These are phyloP conservation scores for Cyprinodon brontotheroides DNA, from an alignment of 2,113 vertebrate species.

Conservation along the genomic window DNA sequence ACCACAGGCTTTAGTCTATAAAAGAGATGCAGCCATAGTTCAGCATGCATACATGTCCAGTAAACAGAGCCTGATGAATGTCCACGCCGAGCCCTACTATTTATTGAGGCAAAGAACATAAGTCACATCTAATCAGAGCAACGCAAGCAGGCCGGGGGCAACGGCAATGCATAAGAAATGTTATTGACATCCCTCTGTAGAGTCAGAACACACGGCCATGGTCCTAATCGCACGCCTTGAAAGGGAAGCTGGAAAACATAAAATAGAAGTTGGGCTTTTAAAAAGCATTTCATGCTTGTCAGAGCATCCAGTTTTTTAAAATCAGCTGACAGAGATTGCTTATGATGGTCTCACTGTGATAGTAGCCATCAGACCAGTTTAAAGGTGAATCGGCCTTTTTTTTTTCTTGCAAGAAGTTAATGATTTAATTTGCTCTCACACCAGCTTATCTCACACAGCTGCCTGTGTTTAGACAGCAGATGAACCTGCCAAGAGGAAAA, in stretches of 20 bases:
- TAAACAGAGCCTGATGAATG: constrained; percentile 69
- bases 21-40: constrained; percentile 59
- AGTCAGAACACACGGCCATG: constrained; percentile 48
- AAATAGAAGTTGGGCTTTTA: constrained; percentile 55
- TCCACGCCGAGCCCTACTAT: constrained; percentile 41
- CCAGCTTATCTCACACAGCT: background rate
- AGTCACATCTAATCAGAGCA: constrained; percentile 71
- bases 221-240: constrained; percentile 52
- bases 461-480: constrained; percentile 12
- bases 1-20: constrained; percentile 49
- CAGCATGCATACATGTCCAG: constrained; percentile 62
- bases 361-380: constrained; percentile 17
- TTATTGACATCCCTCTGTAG: constrained; percentile 56
- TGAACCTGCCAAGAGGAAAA: constrained; percentile 2
- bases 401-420: constrained; percentile 3
- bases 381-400: background rate
- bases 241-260: constrained; percentile 52
- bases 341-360: constrained; percentile 22
- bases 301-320: constrained; percentile 55
- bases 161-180: constrained; percentile 64
- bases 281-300: constrained; percentile 63
- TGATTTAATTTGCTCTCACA: constrained; percentile 11
- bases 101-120: constrained; percentile 63
- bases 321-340: constrained; percentile 44
- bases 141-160: constrained; percentile 40